phyloP scores from a whole-genome alignment of 2,797 vertebrate species.

The Ctenopoma kingsleyae region DNA sequence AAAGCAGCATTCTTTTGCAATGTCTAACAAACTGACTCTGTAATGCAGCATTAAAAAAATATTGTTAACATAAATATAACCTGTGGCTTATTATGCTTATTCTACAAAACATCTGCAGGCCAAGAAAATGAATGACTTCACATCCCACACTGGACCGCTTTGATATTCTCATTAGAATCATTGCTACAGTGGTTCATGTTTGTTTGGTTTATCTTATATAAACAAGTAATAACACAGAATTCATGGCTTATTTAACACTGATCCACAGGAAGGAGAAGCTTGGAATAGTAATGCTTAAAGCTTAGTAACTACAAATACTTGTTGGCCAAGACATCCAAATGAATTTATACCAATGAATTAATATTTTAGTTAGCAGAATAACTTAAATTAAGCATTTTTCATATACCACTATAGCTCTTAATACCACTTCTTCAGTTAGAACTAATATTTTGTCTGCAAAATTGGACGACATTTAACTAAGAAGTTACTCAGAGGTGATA shows the following conservation, averaged over 20 bases:
- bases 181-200: slow-evolving; percentile 23
- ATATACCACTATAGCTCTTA: no score
- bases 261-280: slow-evolving; percentile 47
- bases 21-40: background rate
- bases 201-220: slow-evolving; percentile 44
- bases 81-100: slow-evolving; percentile 21
- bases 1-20: background rate
- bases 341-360: background rate
- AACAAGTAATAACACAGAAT: slow-evolving; percentile 39
- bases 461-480: no score
- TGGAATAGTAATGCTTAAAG: slow-evolving; percentile 19
- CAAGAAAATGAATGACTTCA: slow-evolving; percentile 28
- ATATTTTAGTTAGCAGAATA: background rate
- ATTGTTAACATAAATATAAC: slow-evolving; percentile 19
- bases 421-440: no score
- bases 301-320: slow-evolving; percentile 34
- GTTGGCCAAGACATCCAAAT: slow-evolving; percentile 21
- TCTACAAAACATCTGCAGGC: slow-evolving; percentile 33
- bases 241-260: slow-evolving; percentile 27
- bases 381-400: background rate
- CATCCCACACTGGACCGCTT: slow-evolving; percentile 12
- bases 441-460: no score
- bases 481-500: no score
- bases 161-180: slow-evolving; percentile 28
- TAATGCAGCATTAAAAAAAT: slow-evolving; percentile 17